These are phyloP conservation scores for Stichopus chloronotus DNA, from an alignment of 35 echinoderm and acorn worm species.

Conservation along the genomic window DNA sequence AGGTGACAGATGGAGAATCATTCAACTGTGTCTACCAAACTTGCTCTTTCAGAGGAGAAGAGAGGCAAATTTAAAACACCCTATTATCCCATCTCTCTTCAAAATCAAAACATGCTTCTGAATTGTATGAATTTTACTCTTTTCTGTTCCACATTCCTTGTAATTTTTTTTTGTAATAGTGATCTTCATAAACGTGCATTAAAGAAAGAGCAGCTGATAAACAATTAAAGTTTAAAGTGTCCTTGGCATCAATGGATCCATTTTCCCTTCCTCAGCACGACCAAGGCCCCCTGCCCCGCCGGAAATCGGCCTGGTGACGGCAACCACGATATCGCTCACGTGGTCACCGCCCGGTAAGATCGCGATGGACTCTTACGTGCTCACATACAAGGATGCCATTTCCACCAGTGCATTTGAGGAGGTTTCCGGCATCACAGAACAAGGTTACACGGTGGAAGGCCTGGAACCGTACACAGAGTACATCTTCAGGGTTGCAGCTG, in stretches of 20 bases:
- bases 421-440: conserved; percentile 46
- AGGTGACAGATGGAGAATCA: no score
- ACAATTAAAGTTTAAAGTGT: no score
- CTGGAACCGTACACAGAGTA: conserved; percentile 87
- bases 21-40: no score
- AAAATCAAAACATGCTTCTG: no score
- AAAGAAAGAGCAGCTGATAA: no score
- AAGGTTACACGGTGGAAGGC: conserved; percentile 72
- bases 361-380: conserved; percentile 72
- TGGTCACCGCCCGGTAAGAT: conserved; percentile 68
- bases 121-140: no score
- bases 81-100: no score
- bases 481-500: conserved; percentile 70
- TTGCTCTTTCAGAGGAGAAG: no score
- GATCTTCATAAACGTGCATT: no score
- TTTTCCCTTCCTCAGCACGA: conserved; percentile 66
- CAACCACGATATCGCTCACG: conserved; percentile 70
- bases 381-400: conserved; percentile 70
- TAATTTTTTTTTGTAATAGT: no score
- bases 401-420: conserved; percentile 58
- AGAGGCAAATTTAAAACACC: no score
- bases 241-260: not conserved
- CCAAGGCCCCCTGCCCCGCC: conserved; percentile 77
- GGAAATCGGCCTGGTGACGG: conserved; percentile 59
- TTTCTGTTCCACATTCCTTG: no score